A percentile compares a stretch with the other conserved stretches of the same genome.
Evolutionary conservation across 2,797 vertebrate genomes (phyloP).

Genomic region (Sciurus carolinensis): DNA sequence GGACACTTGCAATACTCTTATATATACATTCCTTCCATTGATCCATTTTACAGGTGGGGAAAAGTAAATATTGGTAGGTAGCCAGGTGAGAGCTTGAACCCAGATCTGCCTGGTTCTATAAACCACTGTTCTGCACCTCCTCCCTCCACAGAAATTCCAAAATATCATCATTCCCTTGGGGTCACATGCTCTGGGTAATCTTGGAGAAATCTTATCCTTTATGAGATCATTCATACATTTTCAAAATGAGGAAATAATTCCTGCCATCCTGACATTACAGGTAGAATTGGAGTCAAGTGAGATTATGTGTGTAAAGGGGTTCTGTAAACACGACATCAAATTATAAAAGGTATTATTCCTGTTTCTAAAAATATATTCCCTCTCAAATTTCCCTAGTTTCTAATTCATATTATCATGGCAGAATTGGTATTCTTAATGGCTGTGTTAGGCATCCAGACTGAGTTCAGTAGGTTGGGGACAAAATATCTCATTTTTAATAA

Average conservation of each 20-base stretch:
- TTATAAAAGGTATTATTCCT: conserved; percentile 18
- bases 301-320: conserved; percentile 11
- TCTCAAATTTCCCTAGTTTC: not conserved
- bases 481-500: conserved; percentile 57
- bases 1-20: not conserved
- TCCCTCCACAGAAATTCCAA: not conserved
- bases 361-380: conserved; percentile 42
- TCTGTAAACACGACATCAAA: conserved; percentile 40
- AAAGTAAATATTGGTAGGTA: not conserved
- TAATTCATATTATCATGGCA: not conserved
- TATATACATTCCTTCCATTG: not conserved
- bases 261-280: not conserved
- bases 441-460: not conserved
- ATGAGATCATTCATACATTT: conserved; percentile 13
- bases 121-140: not conserved
- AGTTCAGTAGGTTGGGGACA: not conserved
- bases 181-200: not conserved
- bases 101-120: not conserved
- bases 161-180: not conserved
- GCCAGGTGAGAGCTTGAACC: not conserved
- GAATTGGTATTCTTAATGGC: conserved; percentile 19
- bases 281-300: not conserved
- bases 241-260: conserved; percentile 46
- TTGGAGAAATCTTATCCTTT: not conserved
- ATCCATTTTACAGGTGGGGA: not conserved